Conservation (phyloP, 2,113 vertebrate species). For the Orycteropus afer region DNA sequence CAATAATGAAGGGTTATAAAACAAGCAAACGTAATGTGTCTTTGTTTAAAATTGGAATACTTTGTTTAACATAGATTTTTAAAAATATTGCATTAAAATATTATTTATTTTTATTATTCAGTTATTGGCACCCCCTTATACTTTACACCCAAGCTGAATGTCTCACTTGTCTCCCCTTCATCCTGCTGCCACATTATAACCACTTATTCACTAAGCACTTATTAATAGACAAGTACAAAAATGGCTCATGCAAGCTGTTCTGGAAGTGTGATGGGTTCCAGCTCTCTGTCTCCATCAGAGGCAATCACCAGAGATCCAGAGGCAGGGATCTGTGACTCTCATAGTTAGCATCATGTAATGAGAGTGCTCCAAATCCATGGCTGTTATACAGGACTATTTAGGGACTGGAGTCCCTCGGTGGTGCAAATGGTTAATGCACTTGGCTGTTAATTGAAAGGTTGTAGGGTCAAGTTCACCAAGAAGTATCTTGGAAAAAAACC, state of each 20-base stretch:
- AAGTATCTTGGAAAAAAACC: too few species aligned
- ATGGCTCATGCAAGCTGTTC: accelerated
- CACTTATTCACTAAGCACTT: background rate
- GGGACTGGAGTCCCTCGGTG: background rate
- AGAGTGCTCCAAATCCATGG: background rate
- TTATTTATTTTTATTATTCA: background rate
- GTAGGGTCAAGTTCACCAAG: too few species aligned
- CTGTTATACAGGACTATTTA: background rate
- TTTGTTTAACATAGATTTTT: background rate
- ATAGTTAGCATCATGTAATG: background rate
- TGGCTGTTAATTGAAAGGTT: too few species aligned
- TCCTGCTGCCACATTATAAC: too few species aligned
- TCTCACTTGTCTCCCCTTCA: background rate
- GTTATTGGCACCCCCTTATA: background rate
- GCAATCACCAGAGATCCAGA: background rate
- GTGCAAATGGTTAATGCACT: too few species aligned
- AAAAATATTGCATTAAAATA: background rate
- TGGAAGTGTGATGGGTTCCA: background rate
- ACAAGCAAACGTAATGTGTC: background rate
- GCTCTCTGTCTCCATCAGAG: background rate
- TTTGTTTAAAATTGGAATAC: slow-evolving; percentile 1
- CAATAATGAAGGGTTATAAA: background rate
- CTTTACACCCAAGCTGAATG: accelerated
- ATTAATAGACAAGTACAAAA: background rate
- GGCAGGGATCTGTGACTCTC: background rate